A percentile compares a stretch with the other conserved stretches of the same genome.
phyloP scores from a whole-genome alignment of 2,888 invertebrate species.

The Aplocera efformata region DNA sequence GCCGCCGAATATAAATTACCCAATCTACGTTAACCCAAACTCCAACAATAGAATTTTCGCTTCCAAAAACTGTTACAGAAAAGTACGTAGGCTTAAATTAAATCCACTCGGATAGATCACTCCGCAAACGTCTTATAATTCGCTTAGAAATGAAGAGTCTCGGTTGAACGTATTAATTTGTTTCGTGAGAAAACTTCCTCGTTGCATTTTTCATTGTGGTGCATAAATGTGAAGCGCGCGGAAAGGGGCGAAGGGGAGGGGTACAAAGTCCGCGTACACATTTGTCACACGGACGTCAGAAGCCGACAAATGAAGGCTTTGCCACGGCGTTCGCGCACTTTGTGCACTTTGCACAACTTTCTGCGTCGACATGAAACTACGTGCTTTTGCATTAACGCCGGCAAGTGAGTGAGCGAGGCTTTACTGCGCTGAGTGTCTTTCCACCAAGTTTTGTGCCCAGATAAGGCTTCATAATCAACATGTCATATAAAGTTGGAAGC shows the following conservation, averaged over 20 bases:
- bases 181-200: constrained; percentile 41
- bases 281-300: constrained; percentile 78
- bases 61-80: constrained; percentile 63
- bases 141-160: constrained; percentile 12
- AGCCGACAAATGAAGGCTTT: constrained; percentile 81
- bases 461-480: constrained; percentile 70
- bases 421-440: constrained; percentile 66
- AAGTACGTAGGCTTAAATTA: constrained; percentile 70
- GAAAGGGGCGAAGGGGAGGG: constrained; percentile 43
- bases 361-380: constrained; percentile 73
- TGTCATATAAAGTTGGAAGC: constrained; percentile 45
- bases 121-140: constrained; percentile 35
- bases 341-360: constrained; percentile 78
- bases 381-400: constrained; percentile 76
- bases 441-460: constrained; percentile 67
- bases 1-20: constrained; percentile 75
- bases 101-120: constrained; percentile 54
- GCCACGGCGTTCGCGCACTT: constrained; percentile 72
- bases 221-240: constrained; percentile 61
- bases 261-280: constrained; percentile 70
- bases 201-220: constrained; percentile 61
- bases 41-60: constrained; percentile 71
- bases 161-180: constrained; percentile 32
- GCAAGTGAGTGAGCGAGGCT: constrained; percentile 63
- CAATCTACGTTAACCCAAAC: constrained; percentile 75